Evolutionary conservation across 2,797 vertebrate genomes (phyloP), one percentile per base, ranked within the genome.

Genomic region (Hirundo rustica): DNA sequence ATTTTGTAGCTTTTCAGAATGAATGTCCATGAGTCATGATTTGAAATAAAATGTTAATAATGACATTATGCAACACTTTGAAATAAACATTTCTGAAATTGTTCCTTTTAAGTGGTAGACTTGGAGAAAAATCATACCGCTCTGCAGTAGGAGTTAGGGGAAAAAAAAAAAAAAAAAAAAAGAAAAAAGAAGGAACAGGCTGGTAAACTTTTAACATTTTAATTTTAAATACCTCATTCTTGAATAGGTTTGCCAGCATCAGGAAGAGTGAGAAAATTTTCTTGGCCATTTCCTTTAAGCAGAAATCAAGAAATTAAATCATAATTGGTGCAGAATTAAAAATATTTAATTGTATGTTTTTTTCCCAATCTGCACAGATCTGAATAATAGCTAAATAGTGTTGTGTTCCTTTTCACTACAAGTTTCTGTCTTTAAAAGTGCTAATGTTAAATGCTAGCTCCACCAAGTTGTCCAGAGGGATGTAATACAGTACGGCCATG

Each of bases 31-130:
- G 94, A 95, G 51, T 96, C 95, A 92, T 44, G 60, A 75, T 82
- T 92, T 94, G 82, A 96, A 96, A 93, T 96, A 78, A 95, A 96
- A 93, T 95, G 92, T 89, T 92, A 95, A 95, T 96, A 96, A 76
- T 96, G 89, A 73, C 93, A 93, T 94, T 93, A 81, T 86, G 61
- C 66, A 89, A 57, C 38, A 36, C 73, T 91, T 91, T 32, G 82
- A 92, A 96, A 92, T 94, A 96, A 96, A 75, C 58, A 64, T 92
- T 84, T 86, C 42, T 91, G 79, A 78, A 32, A 81, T 68, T 90
- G 95, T 95, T 95, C 55, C 76, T 88, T 93, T 73, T 60, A 89
- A 91, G 45, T 88, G 38, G 42, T 71, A 67, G 58, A 68, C 62
- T 95, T 94, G 66, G 44, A 85, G 70, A 82, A 83, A 87, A 96